These are phyloP conservation scores for Hyaena hyaena DNA, from an alignment of 2,113 vertebrate genomes.

Conservation along the genomic window DNA sequence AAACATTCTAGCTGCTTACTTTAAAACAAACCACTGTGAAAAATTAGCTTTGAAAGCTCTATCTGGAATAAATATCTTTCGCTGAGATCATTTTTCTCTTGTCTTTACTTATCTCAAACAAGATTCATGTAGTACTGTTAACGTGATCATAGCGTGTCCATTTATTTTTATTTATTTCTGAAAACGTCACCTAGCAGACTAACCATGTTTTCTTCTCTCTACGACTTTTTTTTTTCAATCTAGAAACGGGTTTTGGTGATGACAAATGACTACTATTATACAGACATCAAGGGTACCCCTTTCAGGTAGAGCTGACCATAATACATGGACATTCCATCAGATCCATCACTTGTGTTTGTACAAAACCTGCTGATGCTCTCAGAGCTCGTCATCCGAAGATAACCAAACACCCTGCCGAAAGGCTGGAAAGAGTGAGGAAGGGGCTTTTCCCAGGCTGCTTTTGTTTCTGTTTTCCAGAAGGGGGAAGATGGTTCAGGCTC, in stretches of 20 bases:
- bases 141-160: conserved; percentile 74
- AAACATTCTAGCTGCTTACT: conserved; percentile 78
- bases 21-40: conserved; percentile 75
- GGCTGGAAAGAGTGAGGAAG: conserved; percentile 84
- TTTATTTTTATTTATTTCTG: conserved; percentile 80
- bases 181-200: conserved; percentile 78
- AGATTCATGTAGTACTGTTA: conserved; percentile 78
- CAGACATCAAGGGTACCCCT: conserved; percentile 98
- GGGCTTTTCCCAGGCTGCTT: conserved; percentile 81
- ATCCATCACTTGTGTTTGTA: conserved; percentile 83
- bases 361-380: conserved; percentile 83
- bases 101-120: conserved; percentile 79
- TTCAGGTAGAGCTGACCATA: conserved; percentile 94
- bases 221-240: conserved; percentile 84
- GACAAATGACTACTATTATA: conserved; percentile 99
- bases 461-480: conserved; percentile 80
- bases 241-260: conserved; percentile 98
- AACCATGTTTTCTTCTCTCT: conserved; percentile 82
- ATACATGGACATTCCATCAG: conserved; percentile 84
- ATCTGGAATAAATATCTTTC: conserved; percentile 70
- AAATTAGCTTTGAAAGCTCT: conserved; percentile 74
- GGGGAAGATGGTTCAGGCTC: conserved; percentile 84
- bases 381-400: conserved; percentile 84
- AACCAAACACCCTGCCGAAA: conserved; percentile 84
- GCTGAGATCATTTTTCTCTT: conserved; percentile 72